Conservation (phyloP, 2,888 invertebrate genomes). For the Cataglyphis altisquamis region DNA sequence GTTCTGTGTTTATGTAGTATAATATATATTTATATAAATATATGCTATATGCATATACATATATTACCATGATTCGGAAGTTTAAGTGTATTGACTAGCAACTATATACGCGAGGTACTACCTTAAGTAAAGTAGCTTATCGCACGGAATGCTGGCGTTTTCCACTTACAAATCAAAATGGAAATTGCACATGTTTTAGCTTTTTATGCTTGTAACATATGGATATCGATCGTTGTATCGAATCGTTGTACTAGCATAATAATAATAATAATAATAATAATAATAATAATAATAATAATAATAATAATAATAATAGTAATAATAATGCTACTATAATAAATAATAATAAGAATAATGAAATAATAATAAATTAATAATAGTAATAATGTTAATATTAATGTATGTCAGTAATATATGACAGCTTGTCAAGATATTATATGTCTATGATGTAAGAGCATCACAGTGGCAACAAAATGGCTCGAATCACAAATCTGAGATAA, state of each 20-base stretch:
- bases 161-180: constrained; percentile 49
- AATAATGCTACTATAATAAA: constrained; percentile 60
- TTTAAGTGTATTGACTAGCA: constrained; percentile 56
- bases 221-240: constrained; percentile 79
- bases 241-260: constrained; percentile 81
- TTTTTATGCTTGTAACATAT: constrained; percentile 53
- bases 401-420: constrained; percentile 64
- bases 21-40: constrained; percentile 23
- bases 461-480: not conserved
- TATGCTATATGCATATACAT: constrained; percentile 38
- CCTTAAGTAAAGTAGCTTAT: constrained; percentile 45
- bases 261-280: constrained; percentile 68
- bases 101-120: constrained; percentile 54
- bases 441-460: not conserved
- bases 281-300: constrained; percentile 57
- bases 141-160: constrained; percentile 25
- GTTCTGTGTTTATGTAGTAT: constrained; percentile 38
- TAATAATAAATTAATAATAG: constrained; percentile 54
- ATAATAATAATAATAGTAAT: constrained; percentile 62
- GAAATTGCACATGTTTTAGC: constrained; percentile 52
- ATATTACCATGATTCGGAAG: constrained; percentile 56
- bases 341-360: constrained; percentile 54
- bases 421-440: constrained; percentile 24
- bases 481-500: constrained; percentile 3
- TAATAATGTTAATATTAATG: constrained; percentile 64